Percentiles rank a stretch among this genome's conserved stretches.
Evolutionary conservation across 2,113 vertebrate genomes (phyloP).

Genomic region (Hiodon alosoides): DNA sequence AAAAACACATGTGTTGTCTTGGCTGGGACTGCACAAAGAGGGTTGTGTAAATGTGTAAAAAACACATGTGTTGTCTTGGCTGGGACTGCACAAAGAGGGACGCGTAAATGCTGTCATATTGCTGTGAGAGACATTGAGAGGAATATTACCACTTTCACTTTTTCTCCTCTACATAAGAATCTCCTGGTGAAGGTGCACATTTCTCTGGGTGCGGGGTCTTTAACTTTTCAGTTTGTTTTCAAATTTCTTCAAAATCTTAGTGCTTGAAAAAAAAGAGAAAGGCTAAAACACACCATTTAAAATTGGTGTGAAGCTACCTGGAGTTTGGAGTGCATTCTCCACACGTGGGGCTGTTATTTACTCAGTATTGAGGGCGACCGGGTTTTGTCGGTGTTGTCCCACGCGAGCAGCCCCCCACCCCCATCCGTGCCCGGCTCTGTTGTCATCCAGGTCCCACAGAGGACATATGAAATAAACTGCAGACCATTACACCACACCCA

Average conservation of each 20-base stretch:
- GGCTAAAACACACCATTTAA: neutral
- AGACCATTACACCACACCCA: neutral
- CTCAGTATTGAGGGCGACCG: neutral
- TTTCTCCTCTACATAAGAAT: neutral
- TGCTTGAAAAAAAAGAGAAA: neutral
- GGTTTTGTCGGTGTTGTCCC: neutral
- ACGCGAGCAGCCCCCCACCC: neutral
- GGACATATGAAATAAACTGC: neutral
- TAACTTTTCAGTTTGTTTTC: neutral
- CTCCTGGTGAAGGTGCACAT: neutral
- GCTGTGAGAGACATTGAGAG: neutral
- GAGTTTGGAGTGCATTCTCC: neutral
- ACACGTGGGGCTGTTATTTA: constrained; percentile 11
- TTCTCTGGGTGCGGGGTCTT: neutral
- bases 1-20: neutral
- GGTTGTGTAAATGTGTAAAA: neutral
- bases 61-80: too few species aligned
- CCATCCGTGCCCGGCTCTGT: neutral
- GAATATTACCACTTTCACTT: neutral
- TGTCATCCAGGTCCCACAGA: neutral
- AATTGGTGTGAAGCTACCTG: neutral
- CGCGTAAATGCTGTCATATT: too few species aligned
- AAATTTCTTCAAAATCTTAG: too few species aligned
- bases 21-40: too few species aligned
- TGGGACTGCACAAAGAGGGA: too few species aligned